Percentiles rank a stretch among this genome's conserved stretches.
These are phyloP conservation scores for Temnothorax unifasciatus DNA, from an alignment of 2,888 invertebrate species.

Conservation along the genomic window DNA sequence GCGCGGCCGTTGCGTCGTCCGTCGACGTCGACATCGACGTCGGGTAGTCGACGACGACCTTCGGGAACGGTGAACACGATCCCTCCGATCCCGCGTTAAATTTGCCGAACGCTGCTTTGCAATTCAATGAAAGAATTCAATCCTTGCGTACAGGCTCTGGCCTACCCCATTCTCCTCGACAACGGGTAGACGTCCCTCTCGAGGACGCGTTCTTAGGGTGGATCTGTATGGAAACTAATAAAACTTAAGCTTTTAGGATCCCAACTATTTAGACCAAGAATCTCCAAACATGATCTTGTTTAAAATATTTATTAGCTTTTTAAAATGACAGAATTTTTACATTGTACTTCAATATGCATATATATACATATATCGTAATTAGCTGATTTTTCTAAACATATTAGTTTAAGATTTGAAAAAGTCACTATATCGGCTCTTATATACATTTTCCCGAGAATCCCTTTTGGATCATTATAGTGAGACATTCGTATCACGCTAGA, in stretches of 20 bases:
- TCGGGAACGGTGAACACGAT: slow-evolving; percentile 62
- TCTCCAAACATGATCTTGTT: not conserved
- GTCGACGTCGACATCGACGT: slow-evolving; percentile 51
- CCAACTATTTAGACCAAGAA: not conserved
- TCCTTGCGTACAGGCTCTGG: slow-evolving; percentile 62
- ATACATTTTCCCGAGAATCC: not conserved
- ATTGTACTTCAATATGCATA: not conserved
- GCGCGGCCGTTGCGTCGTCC: slow-evolving; percentile 51
- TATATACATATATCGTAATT: not conserved
- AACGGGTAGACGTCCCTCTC: slow-evolving; percentile 45
- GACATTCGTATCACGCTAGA: slow-evolving; percentile 30
- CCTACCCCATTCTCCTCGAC: slow-evolving; percentile 32
- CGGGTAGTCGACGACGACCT: slow-evolving; percentile 54
- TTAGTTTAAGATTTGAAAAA: not conserved
- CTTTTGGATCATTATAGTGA: slow-evolving; percentile 46
- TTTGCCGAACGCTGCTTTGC: slow-evolving; percentile 76
- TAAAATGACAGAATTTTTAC: not conserved
- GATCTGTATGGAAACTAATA: slow-evolving; percentile 28
- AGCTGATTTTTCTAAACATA: not conserved
- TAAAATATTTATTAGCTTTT: slow-evolving; percentile 17
- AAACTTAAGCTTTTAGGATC: slow-evolving; percentile 31
- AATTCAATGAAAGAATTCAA: slow-evolving; percentile 78
- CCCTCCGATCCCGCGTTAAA: slow-evolving; percentile 72
- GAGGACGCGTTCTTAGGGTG: not conserved
- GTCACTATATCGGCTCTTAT: not conserved